Base-by-base conservation (phyloP, 2,888 invertebrate species). In the Drosophila mimica region DNA sequence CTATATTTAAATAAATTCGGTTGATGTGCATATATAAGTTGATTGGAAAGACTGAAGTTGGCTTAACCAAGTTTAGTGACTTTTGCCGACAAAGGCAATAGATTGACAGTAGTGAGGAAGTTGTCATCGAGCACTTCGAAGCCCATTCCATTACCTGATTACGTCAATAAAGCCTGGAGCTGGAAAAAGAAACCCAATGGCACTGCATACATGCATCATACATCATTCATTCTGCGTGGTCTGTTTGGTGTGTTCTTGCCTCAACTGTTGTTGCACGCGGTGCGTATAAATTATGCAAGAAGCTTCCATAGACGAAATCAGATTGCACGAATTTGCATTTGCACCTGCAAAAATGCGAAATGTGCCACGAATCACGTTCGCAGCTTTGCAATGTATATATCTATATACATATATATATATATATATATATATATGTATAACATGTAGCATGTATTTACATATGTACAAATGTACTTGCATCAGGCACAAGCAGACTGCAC, bases 251-350 rank as follows among this genome's bases (percentile, higher is more conserved):
- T 36, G 20, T 51, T 34, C 30, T 53, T 48, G 48, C 20, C 38
- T 34, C 40, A 43, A 81, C 49, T 63, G 61, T 53, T 56, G 75
- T 71, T 84, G 82, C 85, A 79, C 71, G 73, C 46, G 15, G 80
- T 74, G 74, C 65, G 71, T 79, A 83, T 85, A 81, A 88, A 85
- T 79, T 76, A 85, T 85, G 88, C 79, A 85, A 33, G 51, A 78
- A 57, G 70, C 74, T 73, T 81, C 72, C 70, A 79, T 72, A 89
- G 87, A 79, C 72, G 72, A 74, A 81, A 83, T 75, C 80, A 67
- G 79, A 75, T 87, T 82, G 70, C 82, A 79, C 51, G 74, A 82
- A 88, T 87, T 86, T 89, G 84, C 87, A 87, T 86, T 84, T 82
- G 74, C 82, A 86, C 84, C 84, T 80, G 76, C 64, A 87, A 88